Base-by-base conservation (phyloP, 2,797 vertebrate species). In the Cyclura pinguis region DNA sequence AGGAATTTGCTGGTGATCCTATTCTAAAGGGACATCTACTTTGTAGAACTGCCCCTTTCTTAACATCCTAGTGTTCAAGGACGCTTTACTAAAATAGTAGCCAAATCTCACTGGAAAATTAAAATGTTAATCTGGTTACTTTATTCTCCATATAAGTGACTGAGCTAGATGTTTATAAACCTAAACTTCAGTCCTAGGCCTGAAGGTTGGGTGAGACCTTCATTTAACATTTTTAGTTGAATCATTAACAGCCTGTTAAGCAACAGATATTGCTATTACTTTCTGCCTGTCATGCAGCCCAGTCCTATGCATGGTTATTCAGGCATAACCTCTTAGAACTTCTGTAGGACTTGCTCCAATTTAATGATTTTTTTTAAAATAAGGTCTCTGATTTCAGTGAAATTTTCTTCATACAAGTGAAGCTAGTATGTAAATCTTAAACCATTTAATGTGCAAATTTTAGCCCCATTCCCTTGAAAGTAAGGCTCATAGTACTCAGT, bases 31-130 rank as follows among this genome's bases (percentile, higher is more conserved):
- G 78, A 78, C 29, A 32, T 85, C 57, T 20, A n/a, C 0, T 85
- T 85, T 47, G 6, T 38, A 42, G 83, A 74, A 74, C 86, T 88
- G 14, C 6, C 80, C 14, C 14, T 27, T 88, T 72, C 90, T 47
- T 82, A 93, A 13, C 55, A 67, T 88, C 18, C 38, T 42, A 38
- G 4, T 16, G 1, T 91, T 67, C 69, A 77, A 85, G 84, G 90
- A 78, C 47, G 57, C 32, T 91, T 72, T 86, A 87, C 55, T 87
- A 59, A 93, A 92, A 24, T 32, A 9, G 84, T 88, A 52, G 78
- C 35, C 0, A 0, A 50, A 5, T 82, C 8, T 32, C 72, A 91
- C 47, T 0, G 0, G 55, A 91, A 92, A 83, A 86, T 67, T 82
- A 74, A 89, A 69, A 20, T 47, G 84, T 83, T 87, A 89, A 85